phyloP scores from a whole-genome alignment of 2,888 invertebrate species.

The Tortricodes alternella region DNA sequence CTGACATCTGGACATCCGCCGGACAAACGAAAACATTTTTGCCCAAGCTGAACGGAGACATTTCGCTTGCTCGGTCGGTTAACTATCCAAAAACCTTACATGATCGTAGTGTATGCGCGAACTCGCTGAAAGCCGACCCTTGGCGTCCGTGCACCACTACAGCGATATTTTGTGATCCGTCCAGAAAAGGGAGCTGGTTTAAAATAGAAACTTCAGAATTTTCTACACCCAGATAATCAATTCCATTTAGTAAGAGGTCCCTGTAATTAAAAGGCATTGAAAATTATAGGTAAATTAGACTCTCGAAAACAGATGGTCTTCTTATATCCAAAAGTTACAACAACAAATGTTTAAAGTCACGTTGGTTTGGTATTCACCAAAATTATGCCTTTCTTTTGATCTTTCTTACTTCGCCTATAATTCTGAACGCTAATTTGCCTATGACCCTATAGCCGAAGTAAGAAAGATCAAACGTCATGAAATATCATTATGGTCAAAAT shows the following conservation, averaged over 20 bases:
- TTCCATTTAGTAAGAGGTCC: not conserved
- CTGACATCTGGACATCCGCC: too few species aligned
- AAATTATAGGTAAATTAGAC: not conserved
- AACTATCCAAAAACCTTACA: constrained; percentile 8
- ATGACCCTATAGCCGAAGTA: too few species aligned
- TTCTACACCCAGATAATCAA: not conserved
- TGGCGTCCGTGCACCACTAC: constrained; percentile 14
- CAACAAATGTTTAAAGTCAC: too few species aligned
- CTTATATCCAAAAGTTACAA: not conserved
- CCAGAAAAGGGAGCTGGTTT: not conserved
- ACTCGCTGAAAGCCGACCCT: constrained; percentile 14
- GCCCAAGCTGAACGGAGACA: too few species aligned
- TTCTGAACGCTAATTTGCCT: too few species aligned
- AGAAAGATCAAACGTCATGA: too few species aligned
- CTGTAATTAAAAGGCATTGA: not conserved
- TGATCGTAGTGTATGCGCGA: not conserved
- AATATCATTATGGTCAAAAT: too few species aligned
- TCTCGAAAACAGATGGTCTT: not conserved
- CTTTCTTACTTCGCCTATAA: too few species aligned
- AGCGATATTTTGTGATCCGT: not conserved
- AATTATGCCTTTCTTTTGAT: too few species aligned
- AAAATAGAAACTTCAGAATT: constrained; percentile 3
- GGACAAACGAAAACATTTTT: too few species aligned
- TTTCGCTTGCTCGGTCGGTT: too few species aligned
- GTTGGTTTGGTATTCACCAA: too few species aligned